phyloP scores from a whole-genome alignment of 2,888 invertebrate species.

The Acronicta leporina region DNA sequence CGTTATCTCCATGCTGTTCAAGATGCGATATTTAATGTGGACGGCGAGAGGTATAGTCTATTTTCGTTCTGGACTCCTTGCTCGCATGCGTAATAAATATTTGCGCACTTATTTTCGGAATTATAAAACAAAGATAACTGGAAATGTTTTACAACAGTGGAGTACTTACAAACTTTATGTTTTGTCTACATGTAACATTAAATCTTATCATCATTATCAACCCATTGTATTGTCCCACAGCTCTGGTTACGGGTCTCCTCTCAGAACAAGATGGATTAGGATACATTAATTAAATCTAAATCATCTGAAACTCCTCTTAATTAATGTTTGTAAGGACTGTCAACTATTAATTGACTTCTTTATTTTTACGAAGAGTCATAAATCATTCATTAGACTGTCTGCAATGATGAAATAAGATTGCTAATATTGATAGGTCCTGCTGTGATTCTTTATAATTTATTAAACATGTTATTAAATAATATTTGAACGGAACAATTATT shows the following conservation, averaged over 20 bases:
- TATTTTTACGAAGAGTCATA: no score
- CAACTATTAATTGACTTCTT: no score
- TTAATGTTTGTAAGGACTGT: no score
- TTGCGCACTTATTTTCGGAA: slow-evolving; percentile 75
- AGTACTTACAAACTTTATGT: slow-evolving; percentile 9
- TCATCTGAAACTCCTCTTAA: no score
- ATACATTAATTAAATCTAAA: no score
- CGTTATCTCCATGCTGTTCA: slow-evolving; percentile 71
- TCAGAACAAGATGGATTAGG: no score
- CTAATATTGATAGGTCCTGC: not conserved
- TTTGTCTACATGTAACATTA: slow-evolving; percentile 6
- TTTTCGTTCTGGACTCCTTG: slow-evolving; percentile 76
- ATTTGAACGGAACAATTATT: slow-evolving; percentile 21
- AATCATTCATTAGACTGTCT: no score
- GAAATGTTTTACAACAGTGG: slow-evolving; percentile 35
- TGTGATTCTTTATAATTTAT: not conserved
- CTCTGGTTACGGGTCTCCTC: no score
- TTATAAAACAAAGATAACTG: slow-evolving; percentile 63
- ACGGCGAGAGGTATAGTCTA: slow-evolving; percentile 76
- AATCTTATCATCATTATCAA: not conserved
- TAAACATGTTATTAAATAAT: slow-evolving; percentile 5
- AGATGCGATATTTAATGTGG: slow-evolving; percentile 76
- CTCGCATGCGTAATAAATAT: slow-evolving; percentile 76
- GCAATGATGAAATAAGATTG: not conserved
- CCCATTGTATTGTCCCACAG: no score